Conservation (phyloP, 2,797 vertebrate species). For the Pelobates cultripes region DNA sequence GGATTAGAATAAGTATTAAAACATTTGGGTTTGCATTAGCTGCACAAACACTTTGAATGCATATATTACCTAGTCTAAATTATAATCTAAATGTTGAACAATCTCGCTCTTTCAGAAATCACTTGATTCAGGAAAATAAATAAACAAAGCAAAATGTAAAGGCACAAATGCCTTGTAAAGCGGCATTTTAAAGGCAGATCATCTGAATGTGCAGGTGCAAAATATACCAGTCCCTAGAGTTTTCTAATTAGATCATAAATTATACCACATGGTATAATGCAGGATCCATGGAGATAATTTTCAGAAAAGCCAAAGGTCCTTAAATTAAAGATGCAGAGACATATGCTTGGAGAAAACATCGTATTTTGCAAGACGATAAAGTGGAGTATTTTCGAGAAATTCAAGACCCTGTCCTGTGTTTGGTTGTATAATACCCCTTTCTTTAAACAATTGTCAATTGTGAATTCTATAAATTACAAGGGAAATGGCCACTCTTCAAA, state of each 20-base stretch:
- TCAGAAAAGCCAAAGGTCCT: constrained; percentile 46
- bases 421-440: too few species aligned
- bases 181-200: constrained; percentile 29
- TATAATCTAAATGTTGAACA: background rate
- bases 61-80: background rate
- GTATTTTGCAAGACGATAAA: constrained; percentile 25
- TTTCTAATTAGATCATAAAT: constrained; percentile 54
- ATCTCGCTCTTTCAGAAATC: background rate
- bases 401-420: too few species aligned
- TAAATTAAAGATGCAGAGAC: constrained; percentile 50
- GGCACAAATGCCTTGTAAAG: constrained; percentile 27
- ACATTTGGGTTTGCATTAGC: too few species aligned
- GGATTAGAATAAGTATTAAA: too few species aligned
- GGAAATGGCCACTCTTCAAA: too few species aligned
- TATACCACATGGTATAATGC: constrained; percentile 47
- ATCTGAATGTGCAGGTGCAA: constrained; percentile 45
- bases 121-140: constrained; percentile 13
- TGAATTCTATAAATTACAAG: too few species aligned
- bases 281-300: constrained; percentile 45
- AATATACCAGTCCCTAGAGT: constrained; percentile 38
- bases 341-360: constrained; percentile 40
- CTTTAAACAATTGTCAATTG: too few species aligned
- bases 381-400: background rate
- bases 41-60: too few species aligned
- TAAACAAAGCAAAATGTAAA: constrained; percentile 13